Base-by-base conservation (phyloP, 2,888 invertebrate species). In the Lamellibrachia satsuma region DNA sequence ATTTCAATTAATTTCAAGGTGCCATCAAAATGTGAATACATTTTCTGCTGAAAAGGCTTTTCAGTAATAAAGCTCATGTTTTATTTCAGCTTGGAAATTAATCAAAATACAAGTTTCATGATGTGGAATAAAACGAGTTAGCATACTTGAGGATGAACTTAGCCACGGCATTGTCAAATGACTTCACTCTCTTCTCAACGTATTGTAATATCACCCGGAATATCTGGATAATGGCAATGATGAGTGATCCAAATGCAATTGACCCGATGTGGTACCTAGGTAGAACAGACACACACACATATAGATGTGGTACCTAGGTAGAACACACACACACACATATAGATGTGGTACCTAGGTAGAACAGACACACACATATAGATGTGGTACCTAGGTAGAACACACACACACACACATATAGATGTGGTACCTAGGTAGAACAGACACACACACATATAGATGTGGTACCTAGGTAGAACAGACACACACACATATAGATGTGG, bases 171-270 rank as follows among this genome's bases (percentile, higher is more conserved):
- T 75, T 75, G 75, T 22, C 6, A 27, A 8, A 52, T 95, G 98
- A 98, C 96, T 98, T 98, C 75, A 98, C 96, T 96, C 99, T 98
- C 90, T 97, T 97, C 96, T 99, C 98, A 52, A 99, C 96, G 96
- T 98, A 99, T 96, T 99, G 99, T 92, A 99, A 96, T 52, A 98
- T 97, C 0, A 98, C 97, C 27, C 99, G 97, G 94, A 99, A 98
- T 93, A 99, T 97, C 92, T 98, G 97, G 93, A 99, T 98, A 93
- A 99, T 98, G 52, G 99, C 98, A 94, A 99, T 98, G 92, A 99
- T 98, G 3, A 99, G 97, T 0, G 99, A 98, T 0, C 99, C 99
- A 95, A 99, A 98, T 0, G 99, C 99, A 39, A 99, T 97, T 0
- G 99, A 98, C 2, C 99, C 99, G 94, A 98, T 96, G 96, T 99